Base-by-base conservation (phyloP, 2,888 invertebrate genomes). In the Himalopsyche japonica region DNA sequence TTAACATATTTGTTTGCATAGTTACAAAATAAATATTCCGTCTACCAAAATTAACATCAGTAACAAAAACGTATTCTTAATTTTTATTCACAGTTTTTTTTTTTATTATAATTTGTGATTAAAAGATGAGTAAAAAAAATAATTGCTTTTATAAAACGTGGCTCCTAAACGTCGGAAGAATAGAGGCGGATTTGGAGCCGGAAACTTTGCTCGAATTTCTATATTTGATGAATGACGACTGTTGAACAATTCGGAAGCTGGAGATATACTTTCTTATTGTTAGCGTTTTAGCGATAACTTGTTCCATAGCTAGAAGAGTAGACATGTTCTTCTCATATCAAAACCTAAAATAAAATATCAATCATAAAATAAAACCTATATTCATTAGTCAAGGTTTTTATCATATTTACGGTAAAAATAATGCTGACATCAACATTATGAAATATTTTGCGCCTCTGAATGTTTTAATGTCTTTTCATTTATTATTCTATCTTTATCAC, bases 241-340 rank as follows among this genome's bases (percentile, higher is more conserved):
- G 77, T n/a, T 32, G 34, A 37, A 43, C 37, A 37, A 77, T 34
- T 37, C n/a, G 12, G 77, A 77, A 77, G 77, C 77, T 77, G 77
- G 24, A 77, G 77, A 77, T 37, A 34, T 18, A 32, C 18, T 77
- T 34, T 43, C 27, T 30, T 27, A 70, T 70, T 27, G 70, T 70
- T 70, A 70, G 70, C 70, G 30, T 70, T 64, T 24, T 27, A 70
- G 70, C 70, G 27, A 70, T 79, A 78, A 79, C 79, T 79, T 78
- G 79, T 70, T 79, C 70, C 78, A 37, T 79, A 64, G 79, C 78
- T 47, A 81, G 83, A 43, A 79, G 81, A 37, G 27, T 34, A 80
- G 79, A 83, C 80, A 77, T 70, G 10, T 70, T 70, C 83, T 80
- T 83, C 79, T 80, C 48, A 37, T 83, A 47, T 77, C 76, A 80